These are phyloP conservation scores for Drosophila trapezifrons DNA, from an alignment of 1,140 invertebrate species.

Conservation along the genomic window DNA sequence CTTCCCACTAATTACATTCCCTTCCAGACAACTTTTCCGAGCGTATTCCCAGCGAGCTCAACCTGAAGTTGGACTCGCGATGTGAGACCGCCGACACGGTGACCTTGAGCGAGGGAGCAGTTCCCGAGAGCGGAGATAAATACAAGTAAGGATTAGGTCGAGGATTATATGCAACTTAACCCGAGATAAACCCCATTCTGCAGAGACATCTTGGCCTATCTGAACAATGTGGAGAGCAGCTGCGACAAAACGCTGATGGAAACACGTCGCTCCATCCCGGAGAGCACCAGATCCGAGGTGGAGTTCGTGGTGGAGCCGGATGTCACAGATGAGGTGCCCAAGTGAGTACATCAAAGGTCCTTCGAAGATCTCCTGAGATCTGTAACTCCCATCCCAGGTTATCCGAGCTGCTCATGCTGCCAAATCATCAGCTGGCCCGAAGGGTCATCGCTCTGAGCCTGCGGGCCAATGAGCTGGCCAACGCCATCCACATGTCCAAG, in stretches of 20 bases:
- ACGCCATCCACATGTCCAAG: constrained; percentile 82
- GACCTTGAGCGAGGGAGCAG: constrained; percentile 51
- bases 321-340: constrained; percentile 81
- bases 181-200: background rate
- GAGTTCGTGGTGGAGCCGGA: constrained; percentile 82
- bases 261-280: constrained; percentile 74
- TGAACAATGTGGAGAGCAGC: constrained; percentile 82
- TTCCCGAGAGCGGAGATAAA: constrained; percentile 70
- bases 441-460: constrained; percentile 75
- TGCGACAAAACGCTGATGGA: constrained; percentile 83
- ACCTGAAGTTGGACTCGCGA: constrained; percentile 67
- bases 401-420: constrained; percentile 79
- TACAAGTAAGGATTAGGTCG: constrained; percentile 62
- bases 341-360: constrained; percentile 51
- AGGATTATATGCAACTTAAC: rapidly evolving
- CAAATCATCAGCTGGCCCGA: constrained; percentile 82
- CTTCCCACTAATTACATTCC: background rate
- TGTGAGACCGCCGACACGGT: constrained; percentile 54
- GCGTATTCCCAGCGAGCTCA: constrained; percentile 62
- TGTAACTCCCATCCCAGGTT: constrained; percentile 34
- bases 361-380: no score
- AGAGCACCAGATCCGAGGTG: constrained; percentile 76
- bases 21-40: constrained; percentile 72
- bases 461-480: constrained; percentile 82
- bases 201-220: constrained; percentile 80